Base-by-base conservation (phyloP, 2,888 invertebrate species). In the Thereva unica region DNA sequence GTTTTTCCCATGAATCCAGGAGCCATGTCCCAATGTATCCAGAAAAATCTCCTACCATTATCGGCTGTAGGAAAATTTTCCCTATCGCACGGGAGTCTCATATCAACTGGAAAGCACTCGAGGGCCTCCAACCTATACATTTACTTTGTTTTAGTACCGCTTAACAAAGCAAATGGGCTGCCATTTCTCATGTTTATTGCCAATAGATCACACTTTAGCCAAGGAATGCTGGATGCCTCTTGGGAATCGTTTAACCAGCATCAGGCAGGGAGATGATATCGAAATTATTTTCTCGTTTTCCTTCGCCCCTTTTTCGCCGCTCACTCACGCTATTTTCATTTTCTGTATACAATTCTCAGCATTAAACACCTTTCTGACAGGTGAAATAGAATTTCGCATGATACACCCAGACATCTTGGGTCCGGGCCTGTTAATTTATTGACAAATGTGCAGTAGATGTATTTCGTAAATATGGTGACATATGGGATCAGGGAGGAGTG, bases 181-280 rank as follows among this genome's bases (percentile, higher is more conserved):
- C 59, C 66, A 53, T 69, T 69, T 67, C 64, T 69, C 69, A 69
- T 69, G 69, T 69, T 69, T 69, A 69, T 69, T 69, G 69, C 69
- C 69, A 69, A 69, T 69, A 69, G 69, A 69, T 69, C 69, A 69
- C 67, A 67, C 67, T 69, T 69, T 69, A 69, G 66, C 69, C 64
- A 38, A 55, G 55, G 63, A 68, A 52, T 23, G 23, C 66, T 68
- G 63, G 64, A 56, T 66, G 53, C 68, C 68, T 66, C 53, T 8
- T 53, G 66, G 68, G 68, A 68, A 45, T 61, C 59, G 52, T 67
- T 66, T 55, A 42, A 64, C 56, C 45, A 61, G 61, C 37, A 49
- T 34, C 61, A 41, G 61, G 50, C 61, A 42, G 35, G 40, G 61
- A 61, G 61, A 61, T 50, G 50, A 50, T 50, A 61, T 61, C 61